These are phyloP conservation scores for Pinctada fucata DNA, from an alignment of 2,888 invertebrate genomes.

Conservation along the genomic window DNA sequence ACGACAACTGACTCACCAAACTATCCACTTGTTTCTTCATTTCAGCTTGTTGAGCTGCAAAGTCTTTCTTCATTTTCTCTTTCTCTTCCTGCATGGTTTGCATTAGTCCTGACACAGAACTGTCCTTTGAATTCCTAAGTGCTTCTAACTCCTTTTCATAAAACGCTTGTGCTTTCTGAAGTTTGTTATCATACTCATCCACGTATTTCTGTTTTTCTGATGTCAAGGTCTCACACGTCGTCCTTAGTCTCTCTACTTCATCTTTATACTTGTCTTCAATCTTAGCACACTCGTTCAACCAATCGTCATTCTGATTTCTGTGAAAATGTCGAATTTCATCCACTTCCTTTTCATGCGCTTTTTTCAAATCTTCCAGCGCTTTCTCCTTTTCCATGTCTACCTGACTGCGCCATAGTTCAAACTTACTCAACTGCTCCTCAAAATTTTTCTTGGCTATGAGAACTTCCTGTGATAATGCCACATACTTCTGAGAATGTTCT, in stretches of 20 bases:
- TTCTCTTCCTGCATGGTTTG: conserved; percentile 61
- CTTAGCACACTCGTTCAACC: conserved; percentile 62
- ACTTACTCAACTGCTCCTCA: conserved; percentile 68
- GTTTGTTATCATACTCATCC: conserved; percentile 72
- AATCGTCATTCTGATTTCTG: conserved; percentile 60
- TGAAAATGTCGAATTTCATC: conserved; percentile 62
- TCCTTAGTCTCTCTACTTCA: conserved; percentile 62
- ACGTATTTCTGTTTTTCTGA: conserved; percentile 61
- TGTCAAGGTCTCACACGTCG: conserved; percentile 55
- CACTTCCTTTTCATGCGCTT: conserved; percentile 65
- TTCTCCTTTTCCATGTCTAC: conserved; percentile 65
- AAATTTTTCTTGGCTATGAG: conserved; percentile 69
- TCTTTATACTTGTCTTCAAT: conserved; percentile 65
- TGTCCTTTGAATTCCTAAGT: conserved; percentile 57
- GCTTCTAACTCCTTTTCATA: conserved; percentile 75
- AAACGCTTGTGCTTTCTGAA: conserved; percentile 72
- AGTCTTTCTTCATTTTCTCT: conserved; percentile 70
- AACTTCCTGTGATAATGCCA: conserved; percentile 71
- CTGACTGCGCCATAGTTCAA: conserved; percentile 63
- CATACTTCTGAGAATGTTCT: conserved; percentile 67
- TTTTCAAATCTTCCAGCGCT: conserved; percentile 62
- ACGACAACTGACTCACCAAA: conserved; percentile 66
- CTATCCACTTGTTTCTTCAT: conserved; percentile 68
- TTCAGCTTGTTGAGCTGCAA: conserved; percentile 60
- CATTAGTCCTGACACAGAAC: conserved; percentile 58